Percentiles rank a stretch among this genome's conserved stretches.
Evolutionary conservation across 2,888 invertebrate genomes (phyloP).

Genomic region (Thymelicus acteon): DNA sequence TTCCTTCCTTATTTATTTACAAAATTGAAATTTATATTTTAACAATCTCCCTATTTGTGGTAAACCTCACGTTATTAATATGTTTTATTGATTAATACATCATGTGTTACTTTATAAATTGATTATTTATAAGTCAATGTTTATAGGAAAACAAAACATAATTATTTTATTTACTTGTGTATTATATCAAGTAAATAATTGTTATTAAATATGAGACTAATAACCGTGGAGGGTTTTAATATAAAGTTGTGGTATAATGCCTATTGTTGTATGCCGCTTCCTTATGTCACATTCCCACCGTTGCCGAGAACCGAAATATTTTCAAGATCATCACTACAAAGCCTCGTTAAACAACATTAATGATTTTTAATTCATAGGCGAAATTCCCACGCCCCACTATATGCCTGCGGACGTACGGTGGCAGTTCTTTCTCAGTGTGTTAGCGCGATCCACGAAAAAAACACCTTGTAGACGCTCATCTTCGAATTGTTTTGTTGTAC

Average conservation of each 20-base stretch:
- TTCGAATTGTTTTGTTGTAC: slow-evolving; percentile 50
- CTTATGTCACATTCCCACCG: slow-evolving; percentile 24
- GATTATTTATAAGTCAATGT: not conserved
- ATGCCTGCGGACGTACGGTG: slow-evolving; percentile 22
- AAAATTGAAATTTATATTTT: not conserved
- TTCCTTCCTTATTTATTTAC: slow-evolving; percentile 8
- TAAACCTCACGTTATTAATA: not conserved
- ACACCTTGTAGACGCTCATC: slow-evolving; percentile 40
- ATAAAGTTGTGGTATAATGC: slow-evolving; percentile 16
- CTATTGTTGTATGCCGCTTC: slow-evolving; percentile 22
- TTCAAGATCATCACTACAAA: slow-evolving; percentile 32
- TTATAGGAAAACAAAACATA: slow-evolving; percentile 7
- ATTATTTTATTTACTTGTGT: not conserved
- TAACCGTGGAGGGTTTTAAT: not conserved
- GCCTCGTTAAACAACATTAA: slow-evolving; percentile 30
- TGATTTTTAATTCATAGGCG: slow-evolving; percentile 28
- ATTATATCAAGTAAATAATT: not conserved
- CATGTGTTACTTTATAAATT: not conserved
- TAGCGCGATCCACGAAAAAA: slow-evolving; percentile 63
- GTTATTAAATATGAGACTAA: not conserved
- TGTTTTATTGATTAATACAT: not conserved
- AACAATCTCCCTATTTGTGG: not conserved
- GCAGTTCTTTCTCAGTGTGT: slow-evolving; percentile 47
- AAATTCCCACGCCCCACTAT: slow-evolving; percentile 54
- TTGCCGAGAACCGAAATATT: slow-evolving; percentile 18